Conservation (phyloP, 2,888 invertebrate genomes). For the Drosophila nr. medialis region DNA sequence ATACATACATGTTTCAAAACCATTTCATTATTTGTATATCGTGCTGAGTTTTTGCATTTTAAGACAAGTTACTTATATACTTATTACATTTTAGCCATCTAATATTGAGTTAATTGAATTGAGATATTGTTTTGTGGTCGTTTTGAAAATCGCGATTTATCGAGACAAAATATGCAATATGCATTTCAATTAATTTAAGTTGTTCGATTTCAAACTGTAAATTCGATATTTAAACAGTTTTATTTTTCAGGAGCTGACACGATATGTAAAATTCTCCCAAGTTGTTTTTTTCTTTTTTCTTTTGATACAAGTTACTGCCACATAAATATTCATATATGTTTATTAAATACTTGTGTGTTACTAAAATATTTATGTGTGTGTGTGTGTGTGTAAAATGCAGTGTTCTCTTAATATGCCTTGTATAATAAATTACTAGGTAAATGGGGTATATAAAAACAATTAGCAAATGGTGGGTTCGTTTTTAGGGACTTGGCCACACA, state of each 20-base stretch:
- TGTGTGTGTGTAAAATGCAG: slow-evolving; percentile 34
- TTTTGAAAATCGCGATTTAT: slow-evolving; percentile 31
- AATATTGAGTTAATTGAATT: slow-evolving; percentile 41
- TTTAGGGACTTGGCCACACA: slow-evolving; percentile 30
- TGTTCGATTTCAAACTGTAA: slow-evolving; percentile 40
- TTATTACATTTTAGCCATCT: slow-evolving; percentile 26
- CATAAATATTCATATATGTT: slow-evolving; percentile 36
- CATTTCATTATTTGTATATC: slow-evolving; percentile 23
- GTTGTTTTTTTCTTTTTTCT: slow-evolving; percentile 1
- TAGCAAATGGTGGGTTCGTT: slow-evolving; percentile 46
- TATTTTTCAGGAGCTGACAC: slow-evolving; percentile 19
- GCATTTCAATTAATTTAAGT: slow-evolving; percentile 25
- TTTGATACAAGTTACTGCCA: slow-evolving; percentile 41
- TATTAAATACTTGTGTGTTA: slow-evolving; percentile 23
- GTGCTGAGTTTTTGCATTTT: slow-evolving; percentile 33
- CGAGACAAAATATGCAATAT: slow-evolving; percentile 46
- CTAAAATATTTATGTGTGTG: slow-evolving; percentile 29
- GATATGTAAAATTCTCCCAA: slow-evolving; percentile 50
- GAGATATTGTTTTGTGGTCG: slow-evolving; percentile 39
- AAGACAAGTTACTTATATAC: slow-evolving; percentile 45
- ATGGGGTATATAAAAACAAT: slow-evolving; percentile 25
- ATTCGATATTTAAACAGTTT: slow-evolving; percentile 43
- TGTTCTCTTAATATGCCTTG: slow-evolving; percentile 24
- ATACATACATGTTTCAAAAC: slow-evolving; percentile 43
- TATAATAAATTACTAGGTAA: slow-evolving; percentile 22